phyloP scores from a whole-genome alignment of 1,140 invertebrate species.

The silkworm (Bombyx mori) region DNA sequence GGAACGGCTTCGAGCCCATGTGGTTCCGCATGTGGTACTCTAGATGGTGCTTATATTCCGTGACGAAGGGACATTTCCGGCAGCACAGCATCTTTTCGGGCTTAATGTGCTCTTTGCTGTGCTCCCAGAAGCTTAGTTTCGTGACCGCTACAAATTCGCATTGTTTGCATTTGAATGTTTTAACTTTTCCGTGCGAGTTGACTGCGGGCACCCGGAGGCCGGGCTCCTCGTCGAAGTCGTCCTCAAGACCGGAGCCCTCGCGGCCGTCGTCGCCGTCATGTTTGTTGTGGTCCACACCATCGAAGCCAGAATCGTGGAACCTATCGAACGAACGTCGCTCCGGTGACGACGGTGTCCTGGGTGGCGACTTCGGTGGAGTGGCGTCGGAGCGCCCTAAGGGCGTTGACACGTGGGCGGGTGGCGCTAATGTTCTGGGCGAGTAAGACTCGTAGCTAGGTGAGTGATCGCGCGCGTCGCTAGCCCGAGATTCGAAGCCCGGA shows the following conservation, averaged over 20 bases:
- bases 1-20: conserved; percentile 95
- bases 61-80: conserved; percentile 95
- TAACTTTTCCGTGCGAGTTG: conserved; percentile 87
- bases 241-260: conserved; percentile 64
- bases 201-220: conserved; percentile 79
- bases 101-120: conserved; percentile 92
- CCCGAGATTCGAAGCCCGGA: conserved; percentile 49
- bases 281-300: conserved; percentile 38
- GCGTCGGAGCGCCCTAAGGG: conserved; percentile 46
- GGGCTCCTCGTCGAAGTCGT: conserved; percentile 76
- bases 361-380: conserved; percentile 73
- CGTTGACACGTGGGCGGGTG: conserved; percentile 51
- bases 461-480: conserved; percentile 39
- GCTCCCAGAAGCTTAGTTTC: conserved; percentile 95
- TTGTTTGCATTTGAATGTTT: conserved; percentile 93
- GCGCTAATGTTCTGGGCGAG: conserved; percentile 53
- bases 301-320: conserved; percentile 55
- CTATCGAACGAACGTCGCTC: conserved; percentile 37
- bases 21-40: conserved; percentile 98
- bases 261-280: conserved; percentile 53
- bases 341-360: conserved; percentile 51
- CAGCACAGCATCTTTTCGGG: conserved; percentile 93
- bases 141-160: conserved; percentile 88
- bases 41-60: conserved; percentile 98
- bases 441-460: conserved; percentile 65